Conservation (phyloP, 2,888 invertebrate species). For the Philaethria dido region DNA sequence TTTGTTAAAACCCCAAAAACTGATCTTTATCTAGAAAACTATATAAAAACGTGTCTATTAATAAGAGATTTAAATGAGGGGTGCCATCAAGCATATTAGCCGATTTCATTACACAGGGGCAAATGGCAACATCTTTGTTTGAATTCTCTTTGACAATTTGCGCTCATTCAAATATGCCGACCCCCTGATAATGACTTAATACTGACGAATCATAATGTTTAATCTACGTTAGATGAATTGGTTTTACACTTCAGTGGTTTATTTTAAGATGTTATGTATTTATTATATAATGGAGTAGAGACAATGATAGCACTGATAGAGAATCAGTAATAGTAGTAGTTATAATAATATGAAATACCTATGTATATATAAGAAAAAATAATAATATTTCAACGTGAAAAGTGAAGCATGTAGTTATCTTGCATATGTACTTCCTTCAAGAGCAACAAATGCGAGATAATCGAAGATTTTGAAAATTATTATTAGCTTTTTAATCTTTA, state of each 20-base stretch:
- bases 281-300: not conserved
- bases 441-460: not conserved
- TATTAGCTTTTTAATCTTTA: not conserved
- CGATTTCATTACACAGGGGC: slow-evolving; percentile 77
- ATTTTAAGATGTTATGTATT: slow-evolving; percentile 14
- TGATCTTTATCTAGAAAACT: slow-evolving; percentile 19
- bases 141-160: slow-evolving; percentile 84
- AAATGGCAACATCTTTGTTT: slow-evolving; percentile 82
- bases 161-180: slow-evolving; percentile 80
- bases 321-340: too few species aligned
- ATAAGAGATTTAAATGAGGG: slow-evolving; percentile 72
- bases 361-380: not conserved
- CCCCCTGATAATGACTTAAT: slow-evolving; percentile 78
- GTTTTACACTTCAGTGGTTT: slow-evolving; percentile 44
- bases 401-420: not conserved
- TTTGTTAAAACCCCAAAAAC: not conserved
- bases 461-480: not conserved
- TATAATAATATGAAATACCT: too few species aligned
- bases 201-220: slow-evolving; percentile 61
- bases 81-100: slow-evolving; percentile 80
- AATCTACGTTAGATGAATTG: slow-evolving; percentile 45
- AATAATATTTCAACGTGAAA: not conserved
- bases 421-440: not conserved
- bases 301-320: not conserved
- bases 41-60: slow-evolving; percentile 66